Evolutionary conservation across 2,888 invertebrate species (phyloP), one percentile per base, ranked within the genome.

Genomic region (Eremobia ochroleuca): DNA sequence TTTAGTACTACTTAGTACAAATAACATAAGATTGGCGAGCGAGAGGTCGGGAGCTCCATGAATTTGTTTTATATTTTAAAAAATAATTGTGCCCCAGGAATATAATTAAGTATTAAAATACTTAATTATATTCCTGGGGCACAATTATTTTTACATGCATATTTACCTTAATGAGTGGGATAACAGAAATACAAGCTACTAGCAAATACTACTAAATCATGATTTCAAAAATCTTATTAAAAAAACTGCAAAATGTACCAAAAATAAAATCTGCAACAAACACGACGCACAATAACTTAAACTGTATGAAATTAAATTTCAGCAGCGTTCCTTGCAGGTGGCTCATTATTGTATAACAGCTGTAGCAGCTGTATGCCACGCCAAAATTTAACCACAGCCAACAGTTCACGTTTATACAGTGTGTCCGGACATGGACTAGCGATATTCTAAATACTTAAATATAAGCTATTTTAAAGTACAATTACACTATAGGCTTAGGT

Each of bases 341-440:
- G 73, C 77, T 89, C 90, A 87, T 90, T 89, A 90, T 62, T 65
- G 76, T 80, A 58, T 52, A 70, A 61, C 81, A 76, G 59, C 82
- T 88, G 86, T 85, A 84, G 86, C 88, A 87, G 87, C 83, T 85
- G 87, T 92, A 93, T 91, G 72, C 80, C 70, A 86, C 81, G 94
- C 94, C 93, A 94, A 92, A 92, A 90, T 92, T 89, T 89, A 88
- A 90, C 89, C 85, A 82, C 86, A 85, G 83, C 87, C 78, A 68
- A 68, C 37, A n/a, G 6, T n/a, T n/a, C 37, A 82, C 87, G 79
- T 88, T 89, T 88, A 87, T 81, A 34, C n/a, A n/a, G n/a, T n/a
- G n/a, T n/a, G n/a, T n/a, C n/a, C n/a, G n/a, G n/a, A n/a, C n/a
- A n/a, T n/a, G n/a, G n/a, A n/a, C n/a, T n/a, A n/a, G n/a, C n/a